Evolutionary conservation across 2,888 invertebrate species (phyloP), one percentile per base, ranked within the genome.

Genomic region (Rhabditophanes sp.): DNA sequence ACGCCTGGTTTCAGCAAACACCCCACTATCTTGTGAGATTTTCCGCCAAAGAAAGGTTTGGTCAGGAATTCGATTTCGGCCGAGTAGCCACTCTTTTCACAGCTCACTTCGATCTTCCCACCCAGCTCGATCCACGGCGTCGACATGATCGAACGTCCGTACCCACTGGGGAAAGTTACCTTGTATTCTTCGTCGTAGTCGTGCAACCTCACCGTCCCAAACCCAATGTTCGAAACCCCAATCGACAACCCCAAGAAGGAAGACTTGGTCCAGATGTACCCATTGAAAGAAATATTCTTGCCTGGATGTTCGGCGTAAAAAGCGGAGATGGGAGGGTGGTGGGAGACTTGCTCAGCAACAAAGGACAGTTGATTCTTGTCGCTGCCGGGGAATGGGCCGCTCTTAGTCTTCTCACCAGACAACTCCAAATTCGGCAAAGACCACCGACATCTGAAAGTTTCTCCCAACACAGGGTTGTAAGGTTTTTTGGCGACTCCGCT

Each of bases 41-140:
- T 60, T 16, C 61, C 59, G 12, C 61, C 58, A 28, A 61, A 58
- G 39, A 61, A 53, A 8, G 61, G 61, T 63, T 96, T 96, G 3
- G 93, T 90, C 37, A 84, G 72, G 70, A 99, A 96, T 67, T 96
- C 90, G 8, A 99, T 74, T 61, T 78, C 79, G 11, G 88, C 84
- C 63, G 76, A 76, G 66, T 83, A 90, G 5, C 87, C 90, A 1
- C 87, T 87, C 68, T 93, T 47, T 28, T 57, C 77, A 68, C 93
- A 96, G 35, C 76, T 78, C 43, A 96, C 82, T 35, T 76, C 76
- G 1, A 85, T 81, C 2, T 79, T 77, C 9, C 96, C 96, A 35
- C 93, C 93, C 15, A 99, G 71, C 68, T 99, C 96, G 60, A 99
- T 82, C 93, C 96, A 99, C 2, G 96, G 96, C 34, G 90, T 81